Base-by-base conservation (phyloP, 2,888 invertebrate species). In the Chalcosyrphus nemorum region DNA sequence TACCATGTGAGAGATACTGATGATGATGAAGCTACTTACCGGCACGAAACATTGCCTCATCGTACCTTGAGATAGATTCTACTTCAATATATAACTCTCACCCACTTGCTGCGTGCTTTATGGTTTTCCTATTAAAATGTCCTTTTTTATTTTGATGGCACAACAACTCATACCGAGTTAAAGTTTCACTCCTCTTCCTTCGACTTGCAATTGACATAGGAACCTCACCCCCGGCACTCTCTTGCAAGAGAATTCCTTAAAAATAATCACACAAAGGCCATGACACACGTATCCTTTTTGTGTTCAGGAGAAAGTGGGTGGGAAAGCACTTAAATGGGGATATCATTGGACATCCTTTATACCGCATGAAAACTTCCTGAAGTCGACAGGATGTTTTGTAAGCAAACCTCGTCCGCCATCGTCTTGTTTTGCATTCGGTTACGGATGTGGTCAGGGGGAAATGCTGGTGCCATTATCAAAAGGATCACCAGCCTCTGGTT, bases 21-120 rank as follows among this genome's bases (percentile, higher is more conserved):
- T 45, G 68, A 61, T 63, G 70, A 81, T 76, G 61, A 57, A 76
- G 56, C 29, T 74, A 61, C 68, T 75, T 80, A 43, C 9, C 50
- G 38, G 32, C 47, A 41, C 35, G 47, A 61, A 45, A 21, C 41
- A 80, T 27, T 50, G 38, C 7, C 17, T 27, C 7, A 38, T 56
- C 56, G 57, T 43, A 57, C 57, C 63, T 65, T 47, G 45, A 57
- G 9, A 75, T 47, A 32, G 29, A 43, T 63, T 56, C 21, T 19
- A 54, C 54, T 41, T 29, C 29, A 35, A 6, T 13, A 3, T 17
- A n/a, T 19, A 9, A 32, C 38, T 41, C 9, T 5, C 41, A 38
- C 19, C 21, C 38, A 47, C 11, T 24, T 24, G 1, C n/a, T n/a
- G 50, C n/a, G 21, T 38, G 17, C 19, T 41, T 59, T 38, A 57